Base-by-base conservation (phyloP, 2,888 invertebrate species). In the Andrena chrysosceles region DNA sequence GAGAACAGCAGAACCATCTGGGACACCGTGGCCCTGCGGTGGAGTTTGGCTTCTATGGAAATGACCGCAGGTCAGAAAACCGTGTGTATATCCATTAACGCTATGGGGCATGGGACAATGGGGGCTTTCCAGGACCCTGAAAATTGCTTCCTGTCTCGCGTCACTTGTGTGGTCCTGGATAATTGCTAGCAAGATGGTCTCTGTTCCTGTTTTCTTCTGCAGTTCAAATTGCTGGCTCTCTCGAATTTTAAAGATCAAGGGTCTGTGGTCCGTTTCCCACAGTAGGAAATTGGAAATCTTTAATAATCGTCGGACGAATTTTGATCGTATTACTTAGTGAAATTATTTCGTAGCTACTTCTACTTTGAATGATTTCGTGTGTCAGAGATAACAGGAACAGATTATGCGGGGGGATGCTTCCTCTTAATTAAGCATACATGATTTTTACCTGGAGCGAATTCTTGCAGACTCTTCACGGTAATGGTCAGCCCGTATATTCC, bases 401-500 rank as follows among this genome's bases (percentile, higher is more conserved):
- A 74, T 81, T 79, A 71, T 35, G 26, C 26, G 20, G 13, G 48
- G 59, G 23, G 49, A 20, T 73, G 26, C 23, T 70, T 67, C 74
- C 63, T 77, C 60, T 74, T 84, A 74, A 85, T 78, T 60, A 66
- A 33, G 64, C 48, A 56, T 48, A 49, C 48, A 66, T 26, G n/a
- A 42, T 77, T 73, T 75, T 85, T 90, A 94, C 93, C 93, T 92
- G 93, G 90, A 82, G 89, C 90, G 76, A 94, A 89, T 77, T 94
- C 91, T 90, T 94, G 89, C 91, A 96, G 76, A 93, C 95, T 94
- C 85, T 95, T 95, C 29, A 96, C 95, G 4, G 95, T 95, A 95
- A 97, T 96, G 52, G 95, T 95, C 90, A 96, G 95, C 0, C 96
- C 96, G 96, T 97, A 97, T 63, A 97, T 94, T 16, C 96, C 97